These are phyloP conservation scores for Nannobrachium achirus DNA, from an alignment of 2,113 vertebrate genomes.

Conservation along the genomic window DNA sequence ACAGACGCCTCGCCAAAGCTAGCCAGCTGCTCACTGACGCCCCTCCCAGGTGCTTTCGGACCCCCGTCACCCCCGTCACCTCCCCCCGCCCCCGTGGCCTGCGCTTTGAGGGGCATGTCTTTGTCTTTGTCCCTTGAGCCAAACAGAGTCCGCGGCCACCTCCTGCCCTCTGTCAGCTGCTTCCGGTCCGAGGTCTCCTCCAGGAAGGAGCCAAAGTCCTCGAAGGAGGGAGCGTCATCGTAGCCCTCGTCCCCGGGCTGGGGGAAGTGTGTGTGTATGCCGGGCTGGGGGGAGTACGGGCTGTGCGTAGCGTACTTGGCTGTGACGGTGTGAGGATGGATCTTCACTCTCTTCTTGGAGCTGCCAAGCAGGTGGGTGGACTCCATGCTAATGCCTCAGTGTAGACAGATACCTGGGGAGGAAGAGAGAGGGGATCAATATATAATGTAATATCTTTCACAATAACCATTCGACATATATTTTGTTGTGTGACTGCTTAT, in stretches of 20 bases:
- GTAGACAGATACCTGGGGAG: constrained; percentile 55
- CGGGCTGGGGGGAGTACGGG: constrained; percentile 67
- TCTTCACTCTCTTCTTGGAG: constrained; percentile 93
- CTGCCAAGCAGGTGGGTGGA: constrained; percentile 80
- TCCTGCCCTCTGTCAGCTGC: constrained; percentile 79
- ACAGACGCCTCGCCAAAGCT: constrained; percentile 84
- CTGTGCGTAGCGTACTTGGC: constrained; percentile 88
- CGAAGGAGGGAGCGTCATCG: constrained; percentile 84
- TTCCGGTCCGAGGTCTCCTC: constrained; percentile 90
- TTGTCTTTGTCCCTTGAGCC: constrained; percentile 80
- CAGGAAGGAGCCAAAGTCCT: constrained; percentile 85
- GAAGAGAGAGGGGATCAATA: constrained; percentile 19
- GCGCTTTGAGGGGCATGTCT: constrained; percentile 45
- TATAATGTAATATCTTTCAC: too few species aligned
- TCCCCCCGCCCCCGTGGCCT: constrained; percentile 53
- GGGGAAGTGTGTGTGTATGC: constrained; percentile 85
- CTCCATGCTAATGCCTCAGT: constrained; percentile 81
- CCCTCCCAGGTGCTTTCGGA: constrained; percentile 61
- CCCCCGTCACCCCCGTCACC: constrained; percentile 43
- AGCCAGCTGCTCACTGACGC: constrained; percentile 79
- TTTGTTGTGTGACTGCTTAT: too few species aligned
- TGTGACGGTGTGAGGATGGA: constrained; percentile 93
- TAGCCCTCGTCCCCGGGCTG: constrained; percentile 90
- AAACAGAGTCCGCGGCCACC: constrained; percentile 84
- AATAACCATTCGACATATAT: too few species aligned